Base-by-base conservation (phyloP, 2,797 vertebrate genomes). In the Falco novaeseelandiae region DNA sequence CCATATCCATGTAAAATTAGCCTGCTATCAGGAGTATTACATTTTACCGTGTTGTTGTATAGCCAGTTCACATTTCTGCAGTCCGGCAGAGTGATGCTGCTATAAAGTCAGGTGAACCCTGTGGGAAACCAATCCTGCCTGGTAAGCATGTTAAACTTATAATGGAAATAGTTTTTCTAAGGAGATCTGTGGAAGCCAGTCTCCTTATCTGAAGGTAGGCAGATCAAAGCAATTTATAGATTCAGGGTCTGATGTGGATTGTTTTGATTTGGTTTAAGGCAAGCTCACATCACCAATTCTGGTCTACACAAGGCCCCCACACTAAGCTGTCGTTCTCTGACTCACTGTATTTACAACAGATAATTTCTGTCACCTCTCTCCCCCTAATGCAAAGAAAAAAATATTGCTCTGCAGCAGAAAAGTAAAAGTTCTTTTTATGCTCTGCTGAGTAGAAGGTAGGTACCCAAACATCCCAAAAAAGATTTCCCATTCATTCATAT, bases 201-300 rank as follows among this genome's bases (percentile, higher is more conserved):
- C 19, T 72, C 61, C 55, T 62, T 70, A 57, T 7, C 42, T 62
- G 32, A 83, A 85, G 16, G 30, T 4, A 19, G 26, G 14, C 26
- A 72, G 42, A 65, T 42, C 16, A 76, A 62, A 51, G 16, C 21
- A 70, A 16, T 34, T 93, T 0, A 4, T 48, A n/a, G 16, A 55
- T 81, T 48, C 51, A 26, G 46, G 18, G 20, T 11, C 80, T 0
- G 0, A 16, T 22, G 19, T 22, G 27, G 2, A 1, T 12, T 61
- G 51, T 13, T 82, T 71, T 38, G 15, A 11, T 54, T 70, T 81
- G 34, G 29, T 14, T 82, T 54, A 46, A 76, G 32, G 9, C 10
- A 59, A 88, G 34, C 8, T 90, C n/a, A 21, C 10, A 16, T 59
- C 15, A 14, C 29, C 22, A 34, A 10, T n/a, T 78, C 49, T 63